Base-by-base conservation (phyloP, 2,888 invertebrate species). In the Agonopterix alstromeriana region DNA sequence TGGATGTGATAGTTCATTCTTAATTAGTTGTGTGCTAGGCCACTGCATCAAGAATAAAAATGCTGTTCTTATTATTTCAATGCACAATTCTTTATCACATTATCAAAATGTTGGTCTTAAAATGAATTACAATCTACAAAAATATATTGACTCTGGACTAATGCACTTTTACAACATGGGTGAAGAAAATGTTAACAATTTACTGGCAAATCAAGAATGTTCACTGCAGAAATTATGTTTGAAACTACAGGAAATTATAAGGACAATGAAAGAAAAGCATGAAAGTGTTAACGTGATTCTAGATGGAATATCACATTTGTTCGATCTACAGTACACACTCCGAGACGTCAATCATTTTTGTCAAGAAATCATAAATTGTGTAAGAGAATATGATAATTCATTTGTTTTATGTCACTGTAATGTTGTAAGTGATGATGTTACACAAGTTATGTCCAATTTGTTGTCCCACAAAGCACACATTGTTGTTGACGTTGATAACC, bases 91-190 rank as follows among this genome's bases (percentile, higher is more conserved):
- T 1, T 82, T 93, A 45, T 90, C 90, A 48, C 95, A 95, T 69
- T 95, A 94, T 65, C 92, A 94, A 52, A 93, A 92, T 77, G 90
- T 94, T 36, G 93, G 94, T 10, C 91, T 93, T 65, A 92, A 93
- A 63, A 86, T 95, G 65, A 94, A 94, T 46, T 94, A 93, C 65
- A 94, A 94, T 70, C 77, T 94, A 36, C 87, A 90, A 48, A 87
- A 75, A 60, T 65, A 77, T 52, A 62, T 89, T 53, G 77, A 89
- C 8, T 65, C 65, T 43, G 84, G 82, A 17, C 61, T 77, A 9
- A 55, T 88, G 43, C 51, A 68, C 44, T 77, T 76, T 55, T 76
- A 71, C 54, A 73, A 82, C 60, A 57, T 79, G 45, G 85, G 78
- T 50, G 68, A 73, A 51, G 70, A 73, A 47, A 58, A 70, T 55